Base-by-base conservation (phyloP, 1,140 invertebrate genomes). In the Pemphigus obesinymphae region DNA sequence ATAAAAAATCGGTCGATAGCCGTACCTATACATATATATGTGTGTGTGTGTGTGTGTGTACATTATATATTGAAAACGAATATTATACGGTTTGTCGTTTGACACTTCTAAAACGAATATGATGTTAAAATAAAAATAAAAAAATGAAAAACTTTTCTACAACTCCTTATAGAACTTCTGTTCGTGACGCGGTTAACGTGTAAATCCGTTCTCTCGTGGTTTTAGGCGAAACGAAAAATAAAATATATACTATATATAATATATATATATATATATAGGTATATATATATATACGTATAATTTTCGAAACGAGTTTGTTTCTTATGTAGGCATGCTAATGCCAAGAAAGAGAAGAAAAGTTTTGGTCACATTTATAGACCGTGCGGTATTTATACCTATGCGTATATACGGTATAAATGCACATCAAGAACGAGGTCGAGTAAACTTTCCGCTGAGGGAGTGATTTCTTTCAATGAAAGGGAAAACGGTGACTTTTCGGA, bases 141-240 rank as follows among this genome's bases (percentile, higher is more conserved):
- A 13, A 61, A 37, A 43, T n/a, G 26, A 76, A 29, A 58, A 80
- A 80, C 55, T 63, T 80, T 80, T 40, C 6, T 58, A 40, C 15
- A 40, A 34, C 73, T 76, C 50, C n/a, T 58, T 29, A 80, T 45
- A 29, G 10, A 37, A 63, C 37, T 80, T 63, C 50, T 76, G 48
- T 34, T 61, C 37, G 17, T 80, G 76, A 80, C 76, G 31, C 76
- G 3, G 53, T 80, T 80, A 45, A 45, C 76, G 37, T 26, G 55
- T 80, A 63, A 80, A 80, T 63, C 55, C 76, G 55, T 58, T 63
- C 17, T n/a, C n/a, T 63, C 8, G 34, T n/a, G 70, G 43, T 73
- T 48, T 73, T 1, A 3, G 31, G 13, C 0, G 11, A 43, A 43
- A n/a, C n/a, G n/a, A n/a, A n/a, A n/a, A n/a, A n/a, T n/a, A n/a